Conservation (phyloP, 2,888 invertebrate species). For the Spisula subtruncata region DNA sequence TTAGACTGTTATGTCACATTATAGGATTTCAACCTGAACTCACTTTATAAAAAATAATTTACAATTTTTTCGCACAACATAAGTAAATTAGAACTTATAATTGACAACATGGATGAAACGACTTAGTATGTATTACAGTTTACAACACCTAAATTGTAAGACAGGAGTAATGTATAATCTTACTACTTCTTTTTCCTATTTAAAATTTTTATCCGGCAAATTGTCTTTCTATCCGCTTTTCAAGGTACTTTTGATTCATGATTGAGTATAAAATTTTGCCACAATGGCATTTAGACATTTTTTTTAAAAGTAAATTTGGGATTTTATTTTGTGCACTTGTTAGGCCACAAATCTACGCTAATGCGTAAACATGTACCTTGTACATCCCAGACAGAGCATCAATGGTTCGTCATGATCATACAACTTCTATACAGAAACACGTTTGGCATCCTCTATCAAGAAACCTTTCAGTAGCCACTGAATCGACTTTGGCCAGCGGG, state of each 20-base stretch:
- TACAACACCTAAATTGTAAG: neutral
- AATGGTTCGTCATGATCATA: neutral
- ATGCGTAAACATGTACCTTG: slow-evolving; percentile 47
- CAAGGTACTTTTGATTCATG: neutral
- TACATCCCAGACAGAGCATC: neutral
- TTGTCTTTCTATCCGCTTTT: neutral
- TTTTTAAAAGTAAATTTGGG: neutral
- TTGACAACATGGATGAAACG: neutral
- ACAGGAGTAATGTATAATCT: neutral
- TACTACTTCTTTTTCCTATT: no score
- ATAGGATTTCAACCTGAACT: neutral
- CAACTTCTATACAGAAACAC: slow-evolving; percentile 14
- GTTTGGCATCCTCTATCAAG: neutral
- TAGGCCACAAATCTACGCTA: slow-evolving; percentile 45
- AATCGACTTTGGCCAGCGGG: slow-evolving; percentile 25
- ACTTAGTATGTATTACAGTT: neutral
- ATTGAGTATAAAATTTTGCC: neutral
- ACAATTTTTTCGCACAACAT: neutral
- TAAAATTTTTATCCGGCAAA: no score
- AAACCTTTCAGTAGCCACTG: neutral
- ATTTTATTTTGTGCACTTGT: neutral
- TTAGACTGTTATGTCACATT: neutral
- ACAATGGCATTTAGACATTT: neutral
- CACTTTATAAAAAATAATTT: neutral
- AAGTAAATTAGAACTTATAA: neutral